Evolutionary conservation across 2,113 vertebrate genomes (phyloP).

Genomic region (Pterocles burchelli): DNA sequence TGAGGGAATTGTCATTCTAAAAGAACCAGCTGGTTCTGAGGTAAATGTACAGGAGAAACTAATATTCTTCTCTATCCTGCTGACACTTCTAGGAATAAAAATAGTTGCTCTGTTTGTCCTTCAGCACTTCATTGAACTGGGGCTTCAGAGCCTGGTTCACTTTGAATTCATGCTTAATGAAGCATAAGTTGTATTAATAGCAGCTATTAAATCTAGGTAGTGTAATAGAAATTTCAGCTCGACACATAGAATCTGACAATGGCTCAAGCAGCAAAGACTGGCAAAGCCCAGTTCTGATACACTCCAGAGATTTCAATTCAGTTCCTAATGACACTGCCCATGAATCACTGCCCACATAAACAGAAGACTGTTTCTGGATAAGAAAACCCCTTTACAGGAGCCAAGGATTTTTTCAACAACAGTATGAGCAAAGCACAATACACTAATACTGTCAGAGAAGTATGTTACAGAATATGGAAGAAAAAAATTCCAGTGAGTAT

Average conservation of each 20-base stretch:
- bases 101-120: conserved; percentile 74
- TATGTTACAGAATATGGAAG: not conserved
- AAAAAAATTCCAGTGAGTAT: not conserved
- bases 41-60: not conserved
- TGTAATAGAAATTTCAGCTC: conserved; percentile 58
- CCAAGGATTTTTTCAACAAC: not conserved
- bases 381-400: not conserved
- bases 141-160: conserved; percentile 49
- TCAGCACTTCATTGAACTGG: conserved; percentile 64
- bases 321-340: not conserved
- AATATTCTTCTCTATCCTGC: conserved; percentile 13
- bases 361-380: not conserved
- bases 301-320: conserved; percentile 58
- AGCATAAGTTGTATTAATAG: conserved; percentile 77
- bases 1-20: not conserved
- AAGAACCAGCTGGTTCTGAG: not conserved
- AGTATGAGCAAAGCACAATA: not conserved
- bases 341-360: conserved; percentile 29
- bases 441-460: not conserved
- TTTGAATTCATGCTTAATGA: conserved; percentile 75
- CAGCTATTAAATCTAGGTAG: conserved; percentile 69
- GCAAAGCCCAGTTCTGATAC: not conserved
- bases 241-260: not conserved
- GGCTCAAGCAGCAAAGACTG: not conserved
- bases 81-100: conserved; percentile 68